Evolutionary conservation across 64 coral and sea anemone genomes (phyloP), one percentile per base, ranked within the genome.

Genomic region (Orbicella faveolata): DNA sequence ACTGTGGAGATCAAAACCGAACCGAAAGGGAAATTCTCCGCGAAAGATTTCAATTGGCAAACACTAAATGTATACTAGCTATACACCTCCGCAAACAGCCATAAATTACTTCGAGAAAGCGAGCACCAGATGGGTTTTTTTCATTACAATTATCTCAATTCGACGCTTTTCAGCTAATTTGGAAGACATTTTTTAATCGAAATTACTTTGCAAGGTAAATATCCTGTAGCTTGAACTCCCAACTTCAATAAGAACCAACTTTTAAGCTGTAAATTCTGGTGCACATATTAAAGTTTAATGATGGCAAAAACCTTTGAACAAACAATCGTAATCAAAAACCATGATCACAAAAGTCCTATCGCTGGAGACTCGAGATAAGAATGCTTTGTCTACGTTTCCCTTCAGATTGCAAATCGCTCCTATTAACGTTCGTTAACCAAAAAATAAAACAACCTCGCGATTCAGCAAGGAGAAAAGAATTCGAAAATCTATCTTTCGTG

Each of bases 111-210:
- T 72, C 10, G 12, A 72, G 44, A 79, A 15, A 10, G 12, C 39
- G 25, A 70, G 1, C 20, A 52, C 12, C 34, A 72, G 44, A 52
- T 44, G 37, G 20, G 17, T 12, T 23, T 52, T 63, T 23, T 52
- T 8, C 5, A 30, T 52, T 52, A 15, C 21, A 70, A 52, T 72
- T 52, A 72, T 18, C 72, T 73, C 6, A 25, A 20, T 39, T 25
- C 36, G 2, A 21, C 21, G 21, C 66, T 85, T 85, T 85, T 48
- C 51, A 85, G 64, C 65, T 73, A 85, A 85, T 85, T 85, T 72
- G 19, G 39, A 16, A 26, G 23, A 52, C 39, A 72, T 44, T 20
- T 61, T 68, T 84, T 69, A 23, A 84, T 20, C 13, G 65, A 85
- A 72, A 85, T 73, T 85, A 73, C 21, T 53, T 73, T 73, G 21